phyloP scores from a whole-genome alignment of 2,888 invertebrate species.

The Catocala nupta region DNA sequence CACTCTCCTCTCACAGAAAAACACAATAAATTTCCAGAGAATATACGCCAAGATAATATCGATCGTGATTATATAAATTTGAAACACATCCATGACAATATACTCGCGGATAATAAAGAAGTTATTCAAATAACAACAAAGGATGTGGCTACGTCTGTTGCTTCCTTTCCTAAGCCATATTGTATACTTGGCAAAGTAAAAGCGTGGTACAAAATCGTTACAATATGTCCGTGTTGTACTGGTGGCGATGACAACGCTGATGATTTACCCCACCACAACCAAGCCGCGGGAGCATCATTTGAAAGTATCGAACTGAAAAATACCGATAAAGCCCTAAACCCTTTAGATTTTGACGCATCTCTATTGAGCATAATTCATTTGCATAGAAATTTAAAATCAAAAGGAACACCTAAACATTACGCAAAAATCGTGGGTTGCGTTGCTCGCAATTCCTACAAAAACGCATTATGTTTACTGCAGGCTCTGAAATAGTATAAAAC shows the following conservation, averaged over 20 bases:
- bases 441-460: constrained; percentile 66
- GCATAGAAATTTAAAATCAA: constrained; percentile 56
- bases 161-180: constrained; percentile 45
- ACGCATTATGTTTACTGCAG: constrained; percentile 49
- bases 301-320: constrained; percentile 68
- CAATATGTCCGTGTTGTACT: constrained; percentile 75
- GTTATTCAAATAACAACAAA: constrained; percentile 37
- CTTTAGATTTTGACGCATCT: constrained; percentile 68
- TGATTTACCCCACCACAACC: constrained; percentile 46
- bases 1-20: constrained; percentile 57
- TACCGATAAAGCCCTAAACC: constrained; percentile 49
- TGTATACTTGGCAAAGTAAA: constrained; percentile 24
- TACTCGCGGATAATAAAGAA: neutral
- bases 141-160: constrained; percentile 55
- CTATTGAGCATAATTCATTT: constrained; percentile 70
- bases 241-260: constrained; percentile 59
- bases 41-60: constrained; percentile 15
- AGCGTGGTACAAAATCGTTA: constrained; percentile 49
- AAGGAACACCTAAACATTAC: constrained; percentile 57
- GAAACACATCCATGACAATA: constrained; percentile 1
- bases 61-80: constrained; percentile 1
- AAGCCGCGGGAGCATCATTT: constrained; percentile 61
- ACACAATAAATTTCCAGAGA: constrained; percentile 22
- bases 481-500: constrained; percentile 28
- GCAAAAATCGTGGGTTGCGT: constrained; percentile 59